Conservation (phyloP, 2,888 invertebrate species). For the Caenorhabditis sp. region DNA sequence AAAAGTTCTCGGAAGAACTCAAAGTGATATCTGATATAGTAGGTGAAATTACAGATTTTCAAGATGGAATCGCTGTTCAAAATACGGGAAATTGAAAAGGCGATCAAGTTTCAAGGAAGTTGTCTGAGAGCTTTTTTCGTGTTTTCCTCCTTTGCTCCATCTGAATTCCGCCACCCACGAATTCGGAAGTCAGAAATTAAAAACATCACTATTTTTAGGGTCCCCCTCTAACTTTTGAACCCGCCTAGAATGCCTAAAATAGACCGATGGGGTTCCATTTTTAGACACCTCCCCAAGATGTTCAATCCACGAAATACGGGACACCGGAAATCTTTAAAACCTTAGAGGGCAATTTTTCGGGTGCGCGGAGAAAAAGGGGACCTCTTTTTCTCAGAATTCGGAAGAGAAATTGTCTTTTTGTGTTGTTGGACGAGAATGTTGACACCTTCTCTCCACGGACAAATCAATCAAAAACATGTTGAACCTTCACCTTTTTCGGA, state of each 20-base stretch:
- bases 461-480: constrained; percentile 38
- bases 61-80: not conserved
- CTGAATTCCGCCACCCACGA: not conserved
- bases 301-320: not conserved
- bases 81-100: not conserved
- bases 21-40: constrained; percentile 1
- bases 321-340: constrained; percentile 6
- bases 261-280: not conserved
- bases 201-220: constrained; percentile 16
- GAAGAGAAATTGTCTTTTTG: too few relatives aligned
- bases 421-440: not conserved
- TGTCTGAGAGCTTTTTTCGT: constrained; percentile 20
- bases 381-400: not conserved
- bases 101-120: constrained; percentile 26
- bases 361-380: not conserved
- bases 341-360: constrained; percentile 17
- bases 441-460: constrained; percentile 32
- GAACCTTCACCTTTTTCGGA: constrained; percentile 38
- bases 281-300: not conserved
- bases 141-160: not conserved
- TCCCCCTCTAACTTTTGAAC: not conserved
- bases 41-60: not conserved
- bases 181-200: constrained; percentile 12
- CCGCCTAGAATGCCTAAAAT: constrained; percentile 11
- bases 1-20: not conserved